Base-by-base conservation (phyloP, 2,888 invertebrate genomes). In the Drosophila anceps region DNA sequence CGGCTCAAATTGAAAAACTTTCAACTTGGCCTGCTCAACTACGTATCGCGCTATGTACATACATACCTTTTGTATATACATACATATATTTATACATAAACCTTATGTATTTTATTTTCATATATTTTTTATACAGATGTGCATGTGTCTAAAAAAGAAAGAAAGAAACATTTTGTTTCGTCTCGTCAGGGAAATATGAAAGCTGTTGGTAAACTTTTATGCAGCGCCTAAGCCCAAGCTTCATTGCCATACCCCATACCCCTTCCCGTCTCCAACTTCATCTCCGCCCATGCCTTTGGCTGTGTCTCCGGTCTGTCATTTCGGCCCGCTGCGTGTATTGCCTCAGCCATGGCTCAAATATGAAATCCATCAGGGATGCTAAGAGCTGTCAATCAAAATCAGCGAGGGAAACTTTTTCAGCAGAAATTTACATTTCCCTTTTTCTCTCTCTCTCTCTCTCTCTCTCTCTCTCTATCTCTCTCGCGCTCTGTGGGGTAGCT, bases 321-420 rank as follows among this genome's bases (percentile, higher is more conserved):
- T 78, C 77, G 70, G 77, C 61, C 77, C 59, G 50, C 50, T 59
- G 46, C 59, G 67, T 53, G 69, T 46, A 69, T 69, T 67, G 73
- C 66, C 60, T 51, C 77, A 78, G 79, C 79, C 81, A 67, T 80
- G 81, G 82, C 88, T 84, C 86, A 87, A 91, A 90, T 90, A 91
- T 88, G 83, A 89, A 92, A 92, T 92, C 92, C 91, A 92, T 92
- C 92, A 91, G 92, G 92, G 92, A 91, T 91, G 92, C 91, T 86
- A 79, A 84, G 89, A 90, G 90, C 92, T 92, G 92, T 92, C 92
- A 92, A 92, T 92, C 92, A 92, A 92, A 92, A 90, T 86, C 86
- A 88, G 86, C 82, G 89, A 90, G 84, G 84, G 87, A 91, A 91
- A 90, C 83, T 87, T 92, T 91, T 84, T 74, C 68, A 79, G 53